These are phyloP conservation scores for Chloroceryle amazona DNA, from an alignment of 2,797 vertebrate genomes.

Conservation along the genomic window DNA sequence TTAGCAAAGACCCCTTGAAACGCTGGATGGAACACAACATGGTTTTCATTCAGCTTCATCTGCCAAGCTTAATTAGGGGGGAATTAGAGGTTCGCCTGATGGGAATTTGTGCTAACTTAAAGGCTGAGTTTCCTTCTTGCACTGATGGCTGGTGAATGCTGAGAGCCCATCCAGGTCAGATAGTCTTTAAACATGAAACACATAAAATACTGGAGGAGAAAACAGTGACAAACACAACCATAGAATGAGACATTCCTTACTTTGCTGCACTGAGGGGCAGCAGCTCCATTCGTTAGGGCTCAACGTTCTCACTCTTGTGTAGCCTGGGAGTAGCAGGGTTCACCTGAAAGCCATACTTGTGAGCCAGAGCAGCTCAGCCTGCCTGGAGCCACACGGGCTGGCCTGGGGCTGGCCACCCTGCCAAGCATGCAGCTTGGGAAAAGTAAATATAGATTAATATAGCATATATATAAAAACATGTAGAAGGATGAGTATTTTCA, in stretches of 20 bases:
- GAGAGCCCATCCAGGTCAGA: neutral
- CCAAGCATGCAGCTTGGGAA: neutral
- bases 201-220: neutral
- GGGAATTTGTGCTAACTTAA: slow-evolving; percentile 5
- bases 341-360: neutral
- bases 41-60: slow-evolving; percentile 39
- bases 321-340: neutral
- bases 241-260: neutral
- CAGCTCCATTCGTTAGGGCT: neutral
- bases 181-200: neutral
- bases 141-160: neutral
- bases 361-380: slow-evolving; percentile 2
- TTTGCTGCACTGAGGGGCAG: neutral
- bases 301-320: neutral
- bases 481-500: neutral
- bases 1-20: slow-evolving; percentile 40
- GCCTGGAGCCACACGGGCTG: neutral
- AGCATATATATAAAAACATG: neutral
- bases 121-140: neutral
- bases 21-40: neutral
- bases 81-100: slow-evolving; percentile 2
- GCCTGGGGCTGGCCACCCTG: neutral
- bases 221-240: neutral
- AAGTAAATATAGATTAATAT: neutral
- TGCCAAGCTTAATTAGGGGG: slow-evolving; percentile 41